Base-by-base conservation (phyloP, 2,797 vertebrate species). In the Leucoraja ocellata region DNA sequence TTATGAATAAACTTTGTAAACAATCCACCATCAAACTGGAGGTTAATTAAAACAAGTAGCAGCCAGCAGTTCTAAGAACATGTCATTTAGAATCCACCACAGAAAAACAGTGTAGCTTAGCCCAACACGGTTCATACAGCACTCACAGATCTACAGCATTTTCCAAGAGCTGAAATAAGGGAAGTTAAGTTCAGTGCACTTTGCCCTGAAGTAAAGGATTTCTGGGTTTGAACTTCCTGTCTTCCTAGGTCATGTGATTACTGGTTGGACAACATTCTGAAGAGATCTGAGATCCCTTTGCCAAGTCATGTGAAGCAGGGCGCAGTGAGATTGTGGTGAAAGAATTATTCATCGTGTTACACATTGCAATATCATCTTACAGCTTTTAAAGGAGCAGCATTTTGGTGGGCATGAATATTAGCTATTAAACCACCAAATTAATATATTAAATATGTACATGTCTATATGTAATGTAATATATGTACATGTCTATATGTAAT, bases 181-280 rank as follows among this genome's bases (percentile, higher is more conserved):
- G 90, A 76, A 76, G 90, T 92, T 76, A 54, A 46, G 39, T 92
- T 28, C 21, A n/a, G 71, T 92, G 90, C 73, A 76, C 90, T 92
- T 92, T 92, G 68, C 68, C 71, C 90, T 76, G 90, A 54, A 76
- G 73, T 76, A 92, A 92, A 92, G 71, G 39, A 74, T 92, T n/a
- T 92, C 71, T 76, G 73, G 68, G 46, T 76, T 76, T 54, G 39
- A 92, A 92, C 90, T 92, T 92, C 90, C 90, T 92, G 90, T 92
- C 73, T 28, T 25, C 36, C 25, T 9, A 14, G 46, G 46, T 92
- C 90, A 92, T 8, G 25, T 73, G 90, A 76, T 74, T 74, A 74
- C 71, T 76, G 11, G 90, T 76, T 76, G 36, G 39, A 58, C 25
- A 25, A 71, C 71, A 74, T 92, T 74, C 39, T 92, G 68, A 25